Conservation (phyloP, 2,113 vertebrate species). For the Loxodonta africana region DNA sequence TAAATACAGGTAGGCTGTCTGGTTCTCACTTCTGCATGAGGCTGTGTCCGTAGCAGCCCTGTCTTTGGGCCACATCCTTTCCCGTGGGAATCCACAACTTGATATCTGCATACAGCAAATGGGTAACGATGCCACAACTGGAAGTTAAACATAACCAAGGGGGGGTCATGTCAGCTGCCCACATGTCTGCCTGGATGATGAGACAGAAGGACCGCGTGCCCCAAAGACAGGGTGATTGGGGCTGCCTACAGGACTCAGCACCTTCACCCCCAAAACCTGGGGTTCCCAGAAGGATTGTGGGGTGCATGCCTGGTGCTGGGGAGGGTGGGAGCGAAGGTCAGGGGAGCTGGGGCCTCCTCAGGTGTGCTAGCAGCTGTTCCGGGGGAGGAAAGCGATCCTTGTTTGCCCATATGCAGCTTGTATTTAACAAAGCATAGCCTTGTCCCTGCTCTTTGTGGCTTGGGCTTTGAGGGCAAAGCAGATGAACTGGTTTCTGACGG, state of each 20-base stretch:
- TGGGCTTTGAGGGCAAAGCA: constrained; percentile 61
- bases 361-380: constrained; percentile 57
- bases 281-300: fast-evolving
- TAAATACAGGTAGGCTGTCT: not conserved
- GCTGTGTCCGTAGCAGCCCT: not conserved
- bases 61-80: not conserved
- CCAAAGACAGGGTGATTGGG: fast-evolving
- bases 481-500: not conserved
- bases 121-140: not conserved
- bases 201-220: not conserved
- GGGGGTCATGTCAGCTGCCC: not conserved
- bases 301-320: not conserved
- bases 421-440: constrained; percentile 68
- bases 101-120: fast-evolving
- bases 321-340: too few species aligned
- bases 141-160: not conserved
- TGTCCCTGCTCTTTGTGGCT: constrained; percentile 7
- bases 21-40: not conserved
- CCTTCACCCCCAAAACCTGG: not conserved
- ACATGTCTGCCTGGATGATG: not conserved
- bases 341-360: not conserved
- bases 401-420: not conserved
- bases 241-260: not conserved
- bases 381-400: constrained; percentile 55
- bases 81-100: not conserved